These are phyloP conservation scores for Reticulitermes lucifugus DNA, from an alignment of 2,888 invertebrate species.

Conservation along the genomic window DNA sequence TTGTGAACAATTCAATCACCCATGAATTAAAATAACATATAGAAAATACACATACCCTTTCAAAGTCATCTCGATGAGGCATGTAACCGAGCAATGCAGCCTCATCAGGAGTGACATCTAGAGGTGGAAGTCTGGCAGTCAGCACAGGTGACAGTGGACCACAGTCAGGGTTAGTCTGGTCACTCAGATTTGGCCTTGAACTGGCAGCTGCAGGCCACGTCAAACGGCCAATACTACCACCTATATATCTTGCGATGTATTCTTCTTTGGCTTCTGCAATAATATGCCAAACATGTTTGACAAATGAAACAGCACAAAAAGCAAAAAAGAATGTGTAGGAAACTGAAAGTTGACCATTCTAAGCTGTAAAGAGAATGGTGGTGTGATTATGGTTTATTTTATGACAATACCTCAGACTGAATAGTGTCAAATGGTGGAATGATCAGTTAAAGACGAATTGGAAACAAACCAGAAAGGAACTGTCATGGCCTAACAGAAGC, in stretches of 20 bases:
- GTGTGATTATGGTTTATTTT: too few relatives aligned
- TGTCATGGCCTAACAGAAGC: too few relatives aligned
- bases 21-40: too few relatives aligned
- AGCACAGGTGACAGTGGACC: conserved; percentile 83
- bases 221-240: conserved; percentile 89
- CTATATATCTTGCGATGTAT: conserved; percentile 87
- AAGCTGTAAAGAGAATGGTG: too few relatives aligned
- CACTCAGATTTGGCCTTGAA: conserved; percentile 77
- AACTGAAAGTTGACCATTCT: too few relatives aligned
- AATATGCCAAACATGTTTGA: neutral
- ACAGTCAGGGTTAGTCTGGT: conserved; percentile 80
- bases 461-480: too few relatives aligned
- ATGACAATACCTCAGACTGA: too few relatives aligned
- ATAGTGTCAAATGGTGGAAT: too few relatives aligned
- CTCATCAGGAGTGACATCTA: conserved; percentile 86
- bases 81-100: conserved; percentile 92
- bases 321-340: too few relatives aligned
- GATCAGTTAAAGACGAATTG: too few relatives aligned
- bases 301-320: too few relatives aligned
- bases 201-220: conserved; percentile 82
- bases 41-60: conserved; percentile 71
- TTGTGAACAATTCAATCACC: too few relatives aligned
- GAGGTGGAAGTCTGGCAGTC: conserved; percentile 78
- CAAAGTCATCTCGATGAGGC: conserved; percentile 96
- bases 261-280: conserved; percentile 89